Evolutionary conservation across 2,797 vertebrate genomes (phyloP).

Genomic region (Sebastolobus altivelis): DNA sequence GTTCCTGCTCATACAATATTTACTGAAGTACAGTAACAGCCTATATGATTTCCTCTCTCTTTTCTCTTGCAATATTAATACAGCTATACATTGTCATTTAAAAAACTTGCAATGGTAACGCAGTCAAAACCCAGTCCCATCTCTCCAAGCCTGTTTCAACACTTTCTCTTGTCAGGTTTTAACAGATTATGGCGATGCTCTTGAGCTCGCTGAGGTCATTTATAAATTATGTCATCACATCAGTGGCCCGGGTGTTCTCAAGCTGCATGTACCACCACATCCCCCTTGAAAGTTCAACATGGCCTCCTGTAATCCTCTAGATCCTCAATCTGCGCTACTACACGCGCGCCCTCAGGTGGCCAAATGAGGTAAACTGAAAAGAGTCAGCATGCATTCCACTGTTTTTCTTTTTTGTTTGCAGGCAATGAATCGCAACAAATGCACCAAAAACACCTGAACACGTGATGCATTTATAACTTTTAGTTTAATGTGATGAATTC

Average conservation of each 20-base stretch:
- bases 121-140: no score
- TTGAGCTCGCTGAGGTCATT: constrained; percentile 69
- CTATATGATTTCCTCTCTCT: constrained; percentile 9
- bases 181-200: constrained; percentile 63
- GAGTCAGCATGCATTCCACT: background rate
- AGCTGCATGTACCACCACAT: constrained; percentile 54
- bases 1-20: constrained; percentile 10
- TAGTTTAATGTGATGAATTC: background rate
- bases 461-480: background rate
- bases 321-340: constrained; percentile 42
- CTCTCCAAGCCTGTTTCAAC: constrained; percentile 19
- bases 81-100: background rate
- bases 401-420: background rate
- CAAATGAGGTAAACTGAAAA: background rate
- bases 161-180: constrained; percentile 36
- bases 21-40: background rate
- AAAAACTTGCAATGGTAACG: background rate
- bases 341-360: constrained; percentile 72
- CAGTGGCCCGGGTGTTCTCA: constrained; percentile 63
- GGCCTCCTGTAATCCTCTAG: constrained; percentile 79
- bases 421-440: background rate
- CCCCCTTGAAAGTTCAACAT: constrained; percentile 77
- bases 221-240: constrained; percentile 73
- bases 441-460: background rate
- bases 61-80: constrained; percentile 30